Evolutionary conservation across 2,113 vertebrate genomes (phyloP).

Genomic region (Chloroceryle aenea): DNA sequence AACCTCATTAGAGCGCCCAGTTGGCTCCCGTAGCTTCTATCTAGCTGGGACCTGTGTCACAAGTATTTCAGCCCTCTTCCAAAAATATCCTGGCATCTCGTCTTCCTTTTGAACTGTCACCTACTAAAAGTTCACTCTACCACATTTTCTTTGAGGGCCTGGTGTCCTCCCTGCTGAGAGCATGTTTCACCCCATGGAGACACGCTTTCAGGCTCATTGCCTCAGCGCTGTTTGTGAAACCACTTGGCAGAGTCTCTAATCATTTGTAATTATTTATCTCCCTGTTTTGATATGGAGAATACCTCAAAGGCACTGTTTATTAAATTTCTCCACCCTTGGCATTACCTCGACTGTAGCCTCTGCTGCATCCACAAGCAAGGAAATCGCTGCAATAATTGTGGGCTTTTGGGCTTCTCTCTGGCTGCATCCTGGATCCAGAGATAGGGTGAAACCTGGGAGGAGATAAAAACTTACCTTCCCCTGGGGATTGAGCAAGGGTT

Average conservation of each 20-base stretch:
- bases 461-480: not conserved
- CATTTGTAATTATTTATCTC: not conserved
- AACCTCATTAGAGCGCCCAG: not conserved
- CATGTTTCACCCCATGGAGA: not conserved
- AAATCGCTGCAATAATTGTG: not conserved
- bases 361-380: not conserved
- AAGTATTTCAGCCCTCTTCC: not conserved
- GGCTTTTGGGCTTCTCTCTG: not conserved
- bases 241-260: not conserved
- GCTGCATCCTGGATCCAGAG: not conserved
- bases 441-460: not conserved
- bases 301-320: constrained; percentile 5
- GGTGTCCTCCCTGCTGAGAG: not conserved
- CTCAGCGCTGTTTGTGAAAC: not conserved
- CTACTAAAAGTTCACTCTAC: not conserved
- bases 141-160: not conserved
- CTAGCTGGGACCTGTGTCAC: not conserved
- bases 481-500: not conserved
- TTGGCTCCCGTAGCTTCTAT: not conserved
- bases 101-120: constrained; percentile 13
- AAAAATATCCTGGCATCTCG: not conserved
- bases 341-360: not conserved
- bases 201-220: not conserved
- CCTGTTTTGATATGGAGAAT: not conserved
- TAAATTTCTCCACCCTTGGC: not conserved